Evolutionary conservation across 2,888 invertebrate genomes (phyloP), one percentile per base, ranked within the genome.

Genomic region (Abrostola tripartita): DNA sequence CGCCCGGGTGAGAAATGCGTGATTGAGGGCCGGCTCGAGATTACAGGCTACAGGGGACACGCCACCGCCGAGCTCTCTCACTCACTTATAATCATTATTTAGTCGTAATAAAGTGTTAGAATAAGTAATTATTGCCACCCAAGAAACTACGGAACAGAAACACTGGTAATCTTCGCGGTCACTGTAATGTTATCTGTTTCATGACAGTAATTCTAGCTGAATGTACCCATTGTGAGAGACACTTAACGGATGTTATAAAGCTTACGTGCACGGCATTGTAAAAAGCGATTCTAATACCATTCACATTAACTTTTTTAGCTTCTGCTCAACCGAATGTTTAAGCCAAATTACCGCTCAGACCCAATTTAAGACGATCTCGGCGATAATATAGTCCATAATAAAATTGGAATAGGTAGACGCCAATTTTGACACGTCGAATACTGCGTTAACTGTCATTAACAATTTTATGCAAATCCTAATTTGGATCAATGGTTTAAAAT

Each of bases 1-100:
- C 94, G 92, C 88, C 78, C 88, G 93, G 93, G 94, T 94, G 94
- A 94, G 94, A 94, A 94, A 90, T 92, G 92, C 92, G 89, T 93
- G 93, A 94, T 94, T 94, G 92, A 88, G 88, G 93, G 89, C 89
- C 94, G 94, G 94, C 90, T 61, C 78, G 77, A 90, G 93, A 94
- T 94, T 93, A 94, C 93, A 94, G 93, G 86, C 85, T 81, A 74
- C 85, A 82, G 87, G 78, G 75, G 90, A 90, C 93, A 90, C 90
- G 92, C 93, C 92, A 92, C 92, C 92, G 88, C 85, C 90, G 81
- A 85, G 85, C 88, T 87, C 90, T 86, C 86, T 90, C 89, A 89
- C 90, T 89, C 90, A 90, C 90, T 90, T 91, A 91, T 87, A 86
- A 89, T 89, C 88, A 89, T 92, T 92, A 93, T 93, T 93, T 92